These are phyloP conservation scores for Yponomeuta plumbellus DNA, from an alignment of 2,888 invertebrate genomes.

Conservation along the genomic window DNA sequence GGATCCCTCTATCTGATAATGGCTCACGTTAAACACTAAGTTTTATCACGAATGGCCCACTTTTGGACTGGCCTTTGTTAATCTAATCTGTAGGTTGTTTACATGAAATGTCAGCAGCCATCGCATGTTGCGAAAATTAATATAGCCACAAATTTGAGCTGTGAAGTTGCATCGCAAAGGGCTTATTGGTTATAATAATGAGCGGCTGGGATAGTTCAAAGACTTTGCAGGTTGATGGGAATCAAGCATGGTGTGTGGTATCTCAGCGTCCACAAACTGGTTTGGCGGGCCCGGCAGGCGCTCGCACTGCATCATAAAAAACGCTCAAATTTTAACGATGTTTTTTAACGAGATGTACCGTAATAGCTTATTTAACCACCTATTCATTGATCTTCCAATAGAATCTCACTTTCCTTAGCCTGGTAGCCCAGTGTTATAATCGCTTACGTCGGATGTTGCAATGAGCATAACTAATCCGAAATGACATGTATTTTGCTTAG, in stretches of 20 bases:
- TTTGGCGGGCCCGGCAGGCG: slow-evolving; percentile 38
- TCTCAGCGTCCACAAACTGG: slow-evolving; percentile 45
- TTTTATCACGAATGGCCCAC: slow-evolving; percentile 7
- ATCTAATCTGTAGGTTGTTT: slow-evolving; percentile 13
- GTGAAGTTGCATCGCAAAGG: not conserved
- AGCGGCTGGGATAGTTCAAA: slow-evolving; percentile 6
- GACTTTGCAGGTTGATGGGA: not conserved
- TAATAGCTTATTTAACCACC: slow-evolving; percentile 18
- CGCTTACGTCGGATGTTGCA: slow-evolving; percentile 47
- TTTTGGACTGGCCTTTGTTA: not conserved
- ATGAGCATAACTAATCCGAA: slow-evolving; percentile 45
- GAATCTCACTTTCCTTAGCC: slow-evolving; percentile 59
- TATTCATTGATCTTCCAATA: slow-evolving; percentile 46
- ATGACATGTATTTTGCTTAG: slow-evolving; percentile 50
- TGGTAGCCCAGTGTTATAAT: slow-evolving; percentile 52
- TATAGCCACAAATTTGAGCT: not conserved
- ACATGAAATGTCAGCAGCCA: slow-evolving; percentile 5
- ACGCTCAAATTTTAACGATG: slow-evolving; percentile 59
- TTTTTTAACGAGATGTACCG: slow-evolving; percentile 39
- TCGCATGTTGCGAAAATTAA: slow-evolving; percentile 11
- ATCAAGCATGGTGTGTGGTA: slow-evolving; percentile 39
- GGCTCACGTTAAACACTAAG: not conserved
- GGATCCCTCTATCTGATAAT: slow-evolving; percentile 3
- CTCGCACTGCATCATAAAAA: slow-evolving; percentile 42
- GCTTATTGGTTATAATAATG: not conserved